A percentile compares a stretch with the other conserved stretches of the same genome.
phyloP scores from a whole-genome alignment of 2,797 vertebrate genomes.

The Naso thynnoides region DNA sequence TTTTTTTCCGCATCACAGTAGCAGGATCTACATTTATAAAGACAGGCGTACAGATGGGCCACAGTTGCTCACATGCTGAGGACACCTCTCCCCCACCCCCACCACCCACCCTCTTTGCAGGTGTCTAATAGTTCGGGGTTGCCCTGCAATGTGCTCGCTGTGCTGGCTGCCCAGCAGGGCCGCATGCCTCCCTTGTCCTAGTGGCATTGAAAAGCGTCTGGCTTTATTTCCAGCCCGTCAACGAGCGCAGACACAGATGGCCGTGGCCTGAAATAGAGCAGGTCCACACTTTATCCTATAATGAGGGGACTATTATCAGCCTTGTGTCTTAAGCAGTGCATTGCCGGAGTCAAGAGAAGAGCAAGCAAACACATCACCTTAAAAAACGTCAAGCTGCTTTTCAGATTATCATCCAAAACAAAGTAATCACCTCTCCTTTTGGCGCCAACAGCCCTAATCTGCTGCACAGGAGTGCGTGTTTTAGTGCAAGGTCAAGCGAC shows the following conservation, averaged over 20 bases:
- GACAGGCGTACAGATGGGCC: conserved; percentile 67
- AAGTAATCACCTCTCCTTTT: conserved; percentile 65
- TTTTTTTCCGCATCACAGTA: conserved; percentile 42
- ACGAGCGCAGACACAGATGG: conserved; percentile 72
- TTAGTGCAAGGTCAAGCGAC: conserved; percentile 39
- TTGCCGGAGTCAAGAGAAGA: conserved; percentile 56
- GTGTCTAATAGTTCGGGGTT: conserved; percentile 67
- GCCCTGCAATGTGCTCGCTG: conserved; percentile 44
- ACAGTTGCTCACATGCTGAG: conserved; percentile 49
- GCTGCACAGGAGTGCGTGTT: conserved; percentile 35
- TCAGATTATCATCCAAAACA: conserved; percentile 74
- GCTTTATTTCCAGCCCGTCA: conserved; percentile 78
- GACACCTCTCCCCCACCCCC: conserved; percentile 28
- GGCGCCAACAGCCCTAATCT: conserved; percentile 53
- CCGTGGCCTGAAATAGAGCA: conserved; percentile 80
- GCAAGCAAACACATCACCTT: conserved; percentile 61
- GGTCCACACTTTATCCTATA: conserved; percentile 79
- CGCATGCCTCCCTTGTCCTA: conserved; percentile 57
- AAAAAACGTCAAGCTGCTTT: conserved; percentile 78
- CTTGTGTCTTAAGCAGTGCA: conserved; percentile 73
- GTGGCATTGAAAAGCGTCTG: conserved; percentile 74
- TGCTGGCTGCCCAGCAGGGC: conserved; percentile 53
- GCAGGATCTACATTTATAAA: conserved; percentile 46
- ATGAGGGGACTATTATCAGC: conserved; percentile 79
- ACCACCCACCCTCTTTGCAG: conserved; percentile 56